A percentile compares a stretch with the other conserved stretches of the same genome.
Conservation (phyloP, 2,797 vertebrate species). For the Acropternis orthonyx region DNA sequence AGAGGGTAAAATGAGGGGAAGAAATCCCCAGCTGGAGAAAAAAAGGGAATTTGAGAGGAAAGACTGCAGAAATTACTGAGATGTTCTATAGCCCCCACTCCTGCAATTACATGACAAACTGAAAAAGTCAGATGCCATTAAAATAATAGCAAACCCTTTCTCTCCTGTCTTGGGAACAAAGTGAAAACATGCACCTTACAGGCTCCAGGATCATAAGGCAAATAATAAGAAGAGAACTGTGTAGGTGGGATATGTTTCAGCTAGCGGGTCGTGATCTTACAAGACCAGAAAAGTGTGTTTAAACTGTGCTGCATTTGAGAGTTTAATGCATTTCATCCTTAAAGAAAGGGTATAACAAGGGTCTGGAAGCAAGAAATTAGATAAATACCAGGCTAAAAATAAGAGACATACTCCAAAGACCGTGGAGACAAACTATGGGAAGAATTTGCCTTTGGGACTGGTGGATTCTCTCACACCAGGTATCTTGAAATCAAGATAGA, state of each 20-base stretch:
- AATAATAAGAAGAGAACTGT: slow-evolving; percentile 13
- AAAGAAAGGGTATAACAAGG: slow-evolving; percentile 1
- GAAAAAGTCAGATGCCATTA: slow-evolving; percentile 28
- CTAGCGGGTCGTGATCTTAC: neutral
- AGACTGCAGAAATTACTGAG: neutral
- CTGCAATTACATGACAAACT: neutral
- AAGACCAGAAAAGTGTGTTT: slow-evolving; percentile 25
- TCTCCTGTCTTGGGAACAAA: neutral
- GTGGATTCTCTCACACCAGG: neutral
- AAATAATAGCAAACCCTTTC: slow-evolving; percentile 23
- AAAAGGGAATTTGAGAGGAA: neutral
- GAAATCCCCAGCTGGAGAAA: neutral
- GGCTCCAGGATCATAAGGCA: slow-evolving; percentile 14
- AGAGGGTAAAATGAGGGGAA: neutral
- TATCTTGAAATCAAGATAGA: neutral
- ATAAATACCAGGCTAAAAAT: neutral
- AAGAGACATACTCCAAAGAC: neutral
- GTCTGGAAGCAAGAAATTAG: neutral
- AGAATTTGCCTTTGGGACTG: neutral
- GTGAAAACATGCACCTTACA: slow-evolving; percentile 17
- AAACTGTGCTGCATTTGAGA: slow-evolving; percentile 23
- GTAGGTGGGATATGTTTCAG: slow-evolving; percentile 34
- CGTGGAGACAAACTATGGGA: neutral
- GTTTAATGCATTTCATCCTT: neutral
- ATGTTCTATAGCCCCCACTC: neutral